These are phyloP conservation scores for Tineola bisselliella DNA, from an alignment of 2,888 invertebrate genomes.

Conservation along the genomic window DNA sequence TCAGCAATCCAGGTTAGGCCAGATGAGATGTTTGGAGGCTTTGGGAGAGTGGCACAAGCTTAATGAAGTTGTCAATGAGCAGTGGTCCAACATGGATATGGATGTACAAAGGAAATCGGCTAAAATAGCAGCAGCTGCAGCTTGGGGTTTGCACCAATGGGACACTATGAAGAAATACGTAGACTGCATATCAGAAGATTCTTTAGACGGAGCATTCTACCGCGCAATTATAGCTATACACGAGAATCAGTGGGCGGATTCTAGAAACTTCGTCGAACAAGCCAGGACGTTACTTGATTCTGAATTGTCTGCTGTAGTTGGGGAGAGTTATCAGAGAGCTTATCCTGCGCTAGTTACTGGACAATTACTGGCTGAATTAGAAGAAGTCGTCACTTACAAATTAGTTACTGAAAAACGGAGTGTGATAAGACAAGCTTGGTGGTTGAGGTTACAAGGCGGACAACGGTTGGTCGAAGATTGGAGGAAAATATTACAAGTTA, in stretches of 20 bases:
- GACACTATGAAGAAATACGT: slow-evolving; percentile 93
- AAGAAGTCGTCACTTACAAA: slow-evolving; percentile 97
- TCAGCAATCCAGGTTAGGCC: slow-evolving; percentile 85
- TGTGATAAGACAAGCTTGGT: slow-evolving; percentile 88
- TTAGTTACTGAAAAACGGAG: slow-evolving; percentile 87
- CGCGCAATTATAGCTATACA: slow-evolving; percentile 92
- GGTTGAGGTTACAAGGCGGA: slow-evolving; percentile 94
- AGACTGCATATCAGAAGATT: slow-evolving; percentile 87
- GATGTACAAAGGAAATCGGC: slow-evolving; percentile 77
- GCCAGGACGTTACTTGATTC: slow-evolving; percentile 95
- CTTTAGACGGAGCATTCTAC: slow-evolving; percentile 96
- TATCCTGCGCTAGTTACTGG: slow-evolving; percentile 96
- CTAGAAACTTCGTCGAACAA: slow-evolving; percentile 86
- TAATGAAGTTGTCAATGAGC: slow-evolving; percentile 80
- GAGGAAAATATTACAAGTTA: slow-evolving; percentile 96
- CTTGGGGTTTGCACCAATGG: slow-evolving; percentile 97
- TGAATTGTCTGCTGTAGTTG: slow-evolving; percentile 95
- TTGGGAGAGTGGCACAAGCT: slow-evolving; percentile 95
- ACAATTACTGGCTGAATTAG: slow-evolving; percentile 95
- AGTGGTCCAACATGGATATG: slow-evolving; percentile 74
- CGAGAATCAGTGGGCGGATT: slow-evolving; percentile 73
- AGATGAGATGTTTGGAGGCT: slow-evolving; percentile 95
- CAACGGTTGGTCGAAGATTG: slow-evolving; percentile 97
- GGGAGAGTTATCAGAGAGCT: slow-evolving; percentile 94
- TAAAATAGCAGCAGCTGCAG: slow-evolving; percentile 91